These are phyloP conservation scores for Pipistrellus pygmaeus DNA, from an alignment of 2,797 vertebrate species.

Conservation along the genomic window DNA sequence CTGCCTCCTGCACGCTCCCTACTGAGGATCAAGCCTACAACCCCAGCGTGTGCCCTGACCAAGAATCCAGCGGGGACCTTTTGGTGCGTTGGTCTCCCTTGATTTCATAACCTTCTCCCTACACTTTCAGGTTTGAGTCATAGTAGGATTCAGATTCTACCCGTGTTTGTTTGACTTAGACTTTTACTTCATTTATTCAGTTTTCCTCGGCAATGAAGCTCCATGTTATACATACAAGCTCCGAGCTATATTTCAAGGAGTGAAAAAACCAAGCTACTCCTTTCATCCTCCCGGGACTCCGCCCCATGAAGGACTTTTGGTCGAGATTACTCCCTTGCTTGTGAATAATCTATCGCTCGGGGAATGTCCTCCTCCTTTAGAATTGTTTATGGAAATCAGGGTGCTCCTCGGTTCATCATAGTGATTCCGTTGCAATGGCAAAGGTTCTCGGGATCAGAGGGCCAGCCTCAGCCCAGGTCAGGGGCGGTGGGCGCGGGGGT, in stretches of 20 bases:
- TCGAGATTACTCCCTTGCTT: background rate
- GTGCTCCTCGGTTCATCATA: background rate
- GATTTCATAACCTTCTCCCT: background rate
- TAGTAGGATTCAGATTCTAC: background rate
- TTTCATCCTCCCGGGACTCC: background rate
- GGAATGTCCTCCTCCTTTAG: background rate
- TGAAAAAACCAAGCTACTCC: background rate
- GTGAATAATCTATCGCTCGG: background rate
- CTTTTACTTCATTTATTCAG: slow-evolving; percentile 43
- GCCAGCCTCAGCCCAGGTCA: background rate
- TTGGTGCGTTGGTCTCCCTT: background rate
- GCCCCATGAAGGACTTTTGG: background rate
- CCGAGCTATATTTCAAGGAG: background rate
- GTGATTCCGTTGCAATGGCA: background rate
- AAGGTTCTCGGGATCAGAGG: background rate
- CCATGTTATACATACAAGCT: background rate
- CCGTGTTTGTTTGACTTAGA: background rate
- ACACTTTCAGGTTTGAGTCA: background rate
- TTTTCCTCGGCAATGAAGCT: background rate
- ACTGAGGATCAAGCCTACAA: no score
- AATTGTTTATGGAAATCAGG: background rate
- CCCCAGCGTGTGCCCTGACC: no score
- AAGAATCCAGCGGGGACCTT: no score
- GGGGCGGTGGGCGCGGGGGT: background rate
- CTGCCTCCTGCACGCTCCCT: no score